These are phyloP conservation scores for Misgurnus anguillicaudatus DNA, from an alignment of 2,113 vertebrate species.

Conservation along the genomic window DNA sequence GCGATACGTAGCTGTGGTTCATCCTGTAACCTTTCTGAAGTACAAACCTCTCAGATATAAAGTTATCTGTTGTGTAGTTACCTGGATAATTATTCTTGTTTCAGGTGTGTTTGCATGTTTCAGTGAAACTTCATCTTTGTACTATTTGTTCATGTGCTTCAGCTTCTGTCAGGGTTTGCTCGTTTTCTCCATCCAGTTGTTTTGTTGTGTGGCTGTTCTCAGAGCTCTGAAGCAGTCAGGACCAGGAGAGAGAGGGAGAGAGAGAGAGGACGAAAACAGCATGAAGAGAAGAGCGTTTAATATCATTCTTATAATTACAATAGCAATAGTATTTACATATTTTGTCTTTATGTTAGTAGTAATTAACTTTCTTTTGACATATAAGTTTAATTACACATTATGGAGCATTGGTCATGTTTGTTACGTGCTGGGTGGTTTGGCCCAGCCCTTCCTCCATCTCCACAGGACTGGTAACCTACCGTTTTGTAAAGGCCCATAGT, in stretches of 20 bases:
- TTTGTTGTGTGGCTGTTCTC: constrained; percentile 38
- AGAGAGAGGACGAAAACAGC: constrained; percentile 15
- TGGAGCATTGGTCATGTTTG: constrained; percentile 9
- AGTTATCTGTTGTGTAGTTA: constrained; percentile 18
- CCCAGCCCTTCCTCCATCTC: not conserved
- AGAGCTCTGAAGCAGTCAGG: constrained; percentile 28
- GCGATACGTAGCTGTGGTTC: constrained; percentile 23
- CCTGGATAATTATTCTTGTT: not conserved
- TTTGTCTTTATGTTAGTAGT: not conserved
- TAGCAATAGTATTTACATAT: constrained; percentile 24
- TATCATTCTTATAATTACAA: constrained; percentile 29
- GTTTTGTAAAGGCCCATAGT: too few relatives aligned
- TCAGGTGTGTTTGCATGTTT: not conserved
- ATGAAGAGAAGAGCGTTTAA: constrained; percentile 33
- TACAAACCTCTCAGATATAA: constrained; percentile 42
- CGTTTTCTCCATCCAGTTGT: constrained; percentile 33
- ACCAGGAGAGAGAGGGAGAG: not conserved
- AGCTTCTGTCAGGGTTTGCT: not conserved
- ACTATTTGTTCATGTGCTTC: not conserved
- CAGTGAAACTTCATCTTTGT: not conserved
- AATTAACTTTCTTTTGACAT: not conserved
- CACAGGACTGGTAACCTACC: not conserved
- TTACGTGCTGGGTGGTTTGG: not conserved
- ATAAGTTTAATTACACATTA: accelerated
- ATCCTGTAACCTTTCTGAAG: constrained; percentile 43